Evolutionary conservation across 2,113 vertebrate species (phyloP), one percentile per base, ranked within the genome.

Genomic region (Mormyrus iriodes): DNA sequence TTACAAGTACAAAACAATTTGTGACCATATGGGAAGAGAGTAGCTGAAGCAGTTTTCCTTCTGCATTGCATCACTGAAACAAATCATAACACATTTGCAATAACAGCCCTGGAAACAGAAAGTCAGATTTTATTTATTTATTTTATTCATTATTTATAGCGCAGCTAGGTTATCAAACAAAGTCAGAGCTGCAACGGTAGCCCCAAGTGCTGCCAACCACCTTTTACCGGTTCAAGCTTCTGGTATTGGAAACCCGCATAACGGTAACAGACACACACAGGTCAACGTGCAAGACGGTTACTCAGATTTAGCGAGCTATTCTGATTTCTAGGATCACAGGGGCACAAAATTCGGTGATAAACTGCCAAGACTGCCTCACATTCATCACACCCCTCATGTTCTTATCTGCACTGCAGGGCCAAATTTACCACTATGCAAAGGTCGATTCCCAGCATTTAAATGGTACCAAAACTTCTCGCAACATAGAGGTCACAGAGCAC

Each of bases 381-480:
- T 87, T 19, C 53, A 39, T 5, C 19, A 61, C 31, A 52, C 31
- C 10, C 86, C 42, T 48, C 5, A 10, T 7, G 52, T 65, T 13
- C 86, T 46, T 87, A 87, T 87, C 86, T 61, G 39, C 4, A 1
- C 35, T 24, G 35, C 86, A 58, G 31, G 8, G 27, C 35, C 44
- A 3, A 42, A 31, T 79, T 88, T 88, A 88, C 52, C 65, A 76
- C 61, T 51, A 83, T 24, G 49, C 73, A 88, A 88, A 88, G 46
- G 88, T 55, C 21, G 42, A 24, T 73, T 49, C 79, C 61, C 46
- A 79, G 88, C 79, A 21, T 83, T n/a, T 46, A 49, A 85, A 49
- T 65, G 53, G 13, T 24, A 46, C 51, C 42, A 24, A 17, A 35
- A 27, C 52, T n/a, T 48, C 31, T 48, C n/a, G 51, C 48, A 13